Conservation (phyloP, 2,113 vertebrate species). For the Pristiophorus japonicus region DNA sequence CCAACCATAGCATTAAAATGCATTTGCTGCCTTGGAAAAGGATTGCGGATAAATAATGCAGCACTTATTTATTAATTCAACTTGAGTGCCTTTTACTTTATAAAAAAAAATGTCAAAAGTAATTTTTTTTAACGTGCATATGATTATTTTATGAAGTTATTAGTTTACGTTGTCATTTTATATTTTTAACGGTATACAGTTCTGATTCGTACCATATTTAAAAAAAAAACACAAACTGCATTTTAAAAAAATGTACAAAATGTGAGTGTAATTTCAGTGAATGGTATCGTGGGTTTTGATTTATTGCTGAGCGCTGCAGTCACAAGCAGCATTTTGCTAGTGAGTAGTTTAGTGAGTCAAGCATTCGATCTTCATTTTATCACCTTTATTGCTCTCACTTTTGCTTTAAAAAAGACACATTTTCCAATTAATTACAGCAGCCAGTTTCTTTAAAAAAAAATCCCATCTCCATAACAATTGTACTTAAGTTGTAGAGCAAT, state of each 20-base stretch:
- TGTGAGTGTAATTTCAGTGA: background rate
- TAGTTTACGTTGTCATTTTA: background rate
- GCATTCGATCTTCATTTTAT: background rate
- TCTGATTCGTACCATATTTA: background rate
- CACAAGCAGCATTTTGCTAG: background rate
- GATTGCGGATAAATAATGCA: constrained; percentile 44
- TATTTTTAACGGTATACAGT: background rate
- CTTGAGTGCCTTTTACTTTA: constrained; percentile 31
- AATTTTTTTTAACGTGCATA: background rate
- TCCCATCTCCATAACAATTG: background rate
- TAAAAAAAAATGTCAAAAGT: constrained; percentile 10
- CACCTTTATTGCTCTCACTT: background rate
- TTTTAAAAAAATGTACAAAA: background rate
- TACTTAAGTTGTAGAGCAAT: background rate
- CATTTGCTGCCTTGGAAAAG: background rate
- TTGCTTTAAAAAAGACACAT: background rate
- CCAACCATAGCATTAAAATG: constrained; percentile 36
- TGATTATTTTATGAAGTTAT: background rate
- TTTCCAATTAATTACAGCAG: background rate
- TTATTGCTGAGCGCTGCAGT: background rate
- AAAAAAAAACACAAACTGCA: background rate
- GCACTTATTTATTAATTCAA: constrained; percentile 35
- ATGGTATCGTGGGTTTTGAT: background rate
- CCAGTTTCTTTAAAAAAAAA: background rate
- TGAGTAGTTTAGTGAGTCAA: background rate